Evolutionary conservation across 2,113 vertebrate species (phyloP).

Genomic region (Notarius lentiginosus): DNA sequence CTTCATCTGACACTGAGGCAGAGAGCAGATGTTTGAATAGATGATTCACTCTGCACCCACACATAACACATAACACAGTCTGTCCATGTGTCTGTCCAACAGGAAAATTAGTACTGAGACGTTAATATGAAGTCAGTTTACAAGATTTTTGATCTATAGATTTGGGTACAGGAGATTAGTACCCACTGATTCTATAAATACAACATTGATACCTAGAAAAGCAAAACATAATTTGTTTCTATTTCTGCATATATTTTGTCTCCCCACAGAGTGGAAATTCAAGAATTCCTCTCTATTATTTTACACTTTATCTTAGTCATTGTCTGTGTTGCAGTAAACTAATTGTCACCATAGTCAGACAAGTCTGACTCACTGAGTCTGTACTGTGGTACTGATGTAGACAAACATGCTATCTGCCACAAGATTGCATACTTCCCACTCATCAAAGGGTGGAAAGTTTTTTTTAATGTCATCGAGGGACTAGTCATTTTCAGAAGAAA

Average conservation of each 20-base stretch:
- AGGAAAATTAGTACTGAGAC: constrained; percentile 5
- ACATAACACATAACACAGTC: constrained; percentile 53
- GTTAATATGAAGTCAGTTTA: constrained; percentile 17
- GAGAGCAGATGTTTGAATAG: constrained; percentile 42
- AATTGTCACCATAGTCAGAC: constrained; percentile 60
- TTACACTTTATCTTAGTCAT: constrained; percentile 24
- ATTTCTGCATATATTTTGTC: constrained; percentile 6
- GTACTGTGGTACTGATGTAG: constrained; percentile 48
- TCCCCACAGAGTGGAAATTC: constrained; percentile 22
- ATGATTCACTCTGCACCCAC: constrained; percentile 55
- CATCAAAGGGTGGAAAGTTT: constrained; percentile 48
- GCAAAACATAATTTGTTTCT: not conserved
- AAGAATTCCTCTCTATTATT: not conserved
- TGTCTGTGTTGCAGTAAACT: constrained; percentile 62
- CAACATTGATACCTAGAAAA: constrained; percentile 2
- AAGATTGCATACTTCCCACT: constrained; percentile 47
- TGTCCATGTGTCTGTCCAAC: constrained; percentile 67
- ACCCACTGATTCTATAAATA: not conserved
- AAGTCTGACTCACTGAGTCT: constrained; percentile 65
- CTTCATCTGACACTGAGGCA: constrained; percentile 36
- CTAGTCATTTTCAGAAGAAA: constrained; percentile 64
- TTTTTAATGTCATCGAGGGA: constrained; percentile 45
- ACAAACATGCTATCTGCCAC: constrained; percentile 53
- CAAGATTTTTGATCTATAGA: not conserved
- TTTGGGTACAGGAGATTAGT: not conserved